Conservation (phyloP, 2,113 vertebrate species). For the Nycticebus coucang region DNA sequence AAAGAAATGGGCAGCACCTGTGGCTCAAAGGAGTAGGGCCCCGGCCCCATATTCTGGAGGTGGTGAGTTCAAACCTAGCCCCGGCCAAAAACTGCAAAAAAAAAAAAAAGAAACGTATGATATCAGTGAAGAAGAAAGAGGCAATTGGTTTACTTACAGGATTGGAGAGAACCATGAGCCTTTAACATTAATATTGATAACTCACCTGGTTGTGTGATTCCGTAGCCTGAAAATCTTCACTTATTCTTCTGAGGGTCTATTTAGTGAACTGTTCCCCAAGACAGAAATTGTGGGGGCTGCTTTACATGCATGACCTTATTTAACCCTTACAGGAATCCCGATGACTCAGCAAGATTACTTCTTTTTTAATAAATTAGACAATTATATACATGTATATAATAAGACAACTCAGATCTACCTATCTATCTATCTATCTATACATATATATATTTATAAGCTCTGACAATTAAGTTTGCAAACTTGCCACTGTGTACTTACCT, state of each 20-base stretch:
- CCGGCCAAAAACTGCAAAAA: too few relatives aligned
- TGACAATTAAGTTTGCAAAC: too few relatives aligned
- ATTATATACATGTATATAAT: too few relatives aligned
- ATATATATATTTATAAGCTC: too few relatives aligned
- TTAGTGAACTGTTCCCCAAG: not conserved
- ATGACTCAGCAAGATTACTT: not conserved
- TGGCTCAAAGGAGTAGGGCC: too few relatives aligned
- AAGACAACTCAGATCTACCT: too few relatives aligned
- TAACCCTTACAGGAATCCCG: not conserved
- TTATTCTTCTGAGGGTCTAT: not conserved
- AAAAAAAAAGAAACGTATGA: not conserved
- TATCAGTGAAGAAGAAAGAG: not conserved
- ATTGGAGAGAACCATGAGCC: not conserved
- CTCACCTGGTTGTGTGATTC: not conserved
- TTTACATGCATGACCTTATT: not conserved
- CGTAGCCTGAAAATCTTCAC: not conserved
- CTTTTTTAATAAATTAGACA: not conserved
- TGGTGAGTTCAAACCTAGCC: too few relatives aligned
- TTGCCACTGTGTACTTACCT: too few relatives aligned
- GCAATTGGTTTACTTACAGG: not conserved
- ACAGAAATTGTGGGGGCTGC: not conserved
- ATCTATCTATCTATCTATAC: too few relatives aligned
- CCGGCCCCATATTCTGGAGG: too few relatives aligned
- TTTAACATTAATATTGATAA: constrained; percentile 6
- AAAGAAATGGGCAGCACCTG: not conserved